Conservation (phyloP, 2,797 vertebrate genomes). For the Heterohyrax brucei region DNA sequence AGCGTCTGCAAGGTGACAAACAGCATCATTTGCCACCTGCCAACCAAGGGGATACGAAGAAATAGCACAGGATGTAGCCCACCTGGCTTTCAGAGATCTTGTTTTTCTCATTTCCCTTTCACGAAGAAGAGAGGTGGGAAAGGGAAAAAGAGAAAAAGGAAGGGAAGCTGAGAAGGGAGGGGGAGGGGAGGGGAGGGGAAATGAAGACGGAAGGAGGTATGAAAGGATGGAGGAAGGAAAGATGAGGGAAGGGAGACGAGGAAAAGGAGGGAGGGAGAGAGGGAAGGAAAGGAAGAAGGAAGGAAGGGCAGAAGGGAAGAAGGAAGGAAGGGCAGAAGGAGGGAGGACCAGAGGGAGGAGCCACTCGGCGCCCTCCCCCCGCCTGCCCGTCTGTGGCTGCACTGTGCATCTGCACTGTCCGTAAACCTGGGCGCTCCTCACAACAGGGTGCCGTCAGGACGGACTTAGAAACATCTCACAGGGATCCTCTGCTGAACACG, state of each 20-base stretch:
- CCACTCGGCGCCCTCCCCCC: too few species aligned
- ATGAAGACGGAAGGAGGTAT: too few species aligned
- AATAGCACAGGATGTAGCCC: too few species aligned
- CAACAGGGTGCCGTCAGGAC: neutral
- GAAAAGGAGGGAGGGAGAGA: fast-evolving
- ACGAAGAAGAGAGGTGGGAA: too few species aligned
- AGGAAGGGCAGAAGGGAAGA: neutral
- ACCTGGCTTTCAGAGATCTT: neutral
- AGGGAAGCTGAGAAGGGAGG: neutral
- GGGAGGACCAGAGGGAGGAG: fast-evolving
- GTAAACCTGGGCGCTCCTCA: neutral
- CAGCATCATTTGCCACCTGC: neutral
- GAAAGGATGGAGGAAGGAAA: too few species aligned
- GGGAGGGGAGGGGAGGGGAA: fast-evolving
- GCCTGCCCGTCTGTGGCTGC: neutral
- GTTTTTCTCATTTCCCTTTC: neutral
- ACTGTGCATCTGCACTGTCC: neutral
- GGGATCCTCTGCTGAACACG: neutral
- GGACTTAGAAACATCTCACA: neutral
- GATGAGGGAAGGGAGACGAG: too few species aligned
- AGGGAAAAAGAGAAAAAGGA: too few species aligned
- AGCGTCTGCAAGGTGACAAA: neutral
- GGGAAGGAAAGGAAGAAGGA: neutral
- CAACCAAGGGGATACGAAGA: neutral
- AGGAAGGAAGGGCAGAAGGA: too few species aligned